These are phyloP conservation scores for Xiphorhynchus erythropygius DNA, from an alignment of 2,797 vertebrate genomes.

Conservation along the genomic window DNA sequence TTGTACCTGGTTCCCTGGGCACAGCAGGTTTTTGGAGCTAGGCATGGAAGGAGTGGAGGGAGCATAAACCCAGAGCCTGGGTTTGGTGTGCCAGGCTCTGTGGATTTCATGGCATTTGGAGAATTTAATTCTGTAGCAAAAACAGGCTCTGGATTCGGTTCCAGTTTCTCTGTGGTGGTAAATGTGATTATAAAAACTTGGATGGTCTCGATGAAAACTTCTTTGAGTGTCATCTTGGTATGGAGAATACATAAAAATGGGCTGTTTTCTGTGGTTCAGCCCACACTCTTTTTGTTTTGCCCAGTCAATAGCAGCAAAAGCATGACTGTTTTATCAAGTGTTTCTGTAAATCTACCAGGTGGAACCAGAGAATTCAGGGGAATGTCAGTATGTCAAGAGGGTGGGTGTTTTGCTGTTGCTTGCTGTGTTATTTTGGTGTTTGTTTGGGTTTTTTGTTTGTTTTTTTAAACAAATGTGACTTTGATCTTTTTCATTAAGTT, in stretches of 20 bases:
- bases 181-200: neutral
- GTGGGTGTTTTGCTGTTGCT: neutral
- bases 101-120: neutral
- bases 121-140: neutral
- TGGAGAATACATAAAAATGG: neutral
- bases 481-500: neutral
- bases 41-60: accelerated
- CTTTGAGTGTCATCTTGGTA: neutral
- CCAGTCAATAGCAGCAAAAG: neutral
- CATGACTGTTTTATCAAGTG: neutral
- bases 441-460: too few species aligned
- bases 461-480: neutral
- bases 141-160: neutral
- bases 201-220: neutral
- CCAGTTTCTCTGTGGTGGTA: neutral
- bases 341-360: neutral
- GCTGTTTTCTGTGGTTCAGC: neutral
- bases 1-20: neutral
- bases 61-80: neutral
- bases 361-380: neutral
- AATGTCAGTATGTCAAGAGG: accelerated
- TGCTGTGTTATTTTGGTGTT: too few species aligned
- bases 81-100: neutral
- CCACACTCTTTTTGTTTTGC: neutral
- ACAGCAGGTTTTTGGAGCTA: neutral